Conservation (phyloP, 2,888 invertebrate genomes). For the Creontiades dilutus region DNA sequence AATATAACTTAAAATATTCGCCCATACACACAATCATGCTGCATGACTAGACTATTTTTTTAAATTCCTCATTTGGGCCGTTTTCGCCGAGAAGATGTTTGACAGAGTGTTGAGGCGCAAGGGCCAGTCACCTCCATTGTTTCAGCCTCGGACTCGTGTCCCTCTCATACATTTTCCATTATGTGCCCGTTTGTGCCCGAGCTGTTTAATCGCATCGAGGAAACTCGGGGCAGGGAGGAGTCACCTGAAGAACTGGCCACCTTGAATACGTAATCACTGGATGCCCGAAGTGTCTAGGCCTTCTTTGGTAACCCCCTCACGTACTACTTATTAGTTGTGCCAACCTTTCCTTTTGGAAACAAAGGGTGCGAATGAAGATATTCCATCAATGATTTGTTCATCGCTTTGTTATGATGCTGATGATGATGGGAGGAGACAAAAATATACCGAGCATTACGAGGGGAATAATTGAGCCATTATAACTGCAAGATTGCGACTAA, state of each 20-base stretch:
- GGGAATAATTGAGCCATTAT: no score
- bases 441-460: no score
- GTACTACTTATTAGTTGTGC: slow-evolving; percentile 13
- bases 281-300: not conserved
- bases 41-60: not conserved
- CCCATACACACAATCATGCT: not conserved
- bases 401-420: not conserved
- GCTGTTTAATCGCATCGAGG: slow-evolving; percentile 7
- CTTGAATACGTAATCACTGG: slow-evolving; percentile 24
- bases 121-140: slow-evolving; percentile 25
- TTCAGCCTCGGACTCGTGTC: not conserved
- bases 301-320: not conserved
- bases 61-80: not conserved
- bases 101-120: not conserved
- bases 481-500: no score
- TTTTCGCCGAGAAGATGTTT: slow-evolving; percentile 5
- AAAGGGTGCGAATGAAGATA: not conserved
- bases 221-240: not conserved
- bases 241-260: not conserved
- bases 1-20: not conserved
- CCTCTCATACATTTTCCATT: slow-evolving; percentile 20
- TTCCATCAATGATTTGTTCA: not conserved
- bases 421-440: no score
- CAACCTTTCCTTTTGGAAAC: not conserved
- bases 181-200: not conserved